phyloP scores from a whole-genome alignment of 2,113 vertebrate species.

The Alosa alosa region DNA sequence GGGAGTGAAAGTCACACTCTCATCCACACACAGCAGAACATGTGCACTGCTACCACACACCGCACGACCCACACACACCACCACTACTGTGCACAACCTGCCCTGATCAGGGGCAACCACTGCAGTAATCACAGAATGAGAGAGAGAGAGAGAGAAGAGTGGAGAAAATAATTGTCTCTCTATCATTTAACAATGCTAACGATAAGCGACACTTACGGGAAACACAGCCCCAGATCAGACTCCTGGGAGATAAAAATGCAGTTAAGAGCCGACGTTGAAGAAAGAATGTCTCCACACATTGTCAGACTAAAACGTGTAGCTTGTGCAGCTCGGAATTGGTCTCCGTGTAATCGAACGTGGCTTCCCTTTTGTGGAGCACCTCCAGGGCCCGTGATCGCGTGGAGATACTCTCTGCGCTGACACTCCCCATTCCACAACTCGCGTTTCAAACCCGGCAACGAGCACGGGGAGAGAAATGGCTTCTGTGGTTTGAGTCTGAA shows the following conservation, averaged over 20 bases:
- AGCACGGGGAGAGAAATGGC: not conserved
- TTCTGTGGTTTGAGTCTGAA: not conserved
- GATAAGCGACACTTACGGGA: not conserved
- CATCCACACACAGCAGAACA: not conserved
- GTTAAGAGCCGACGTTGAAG: not conserved
- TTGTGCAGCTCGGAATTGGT: not conserved
- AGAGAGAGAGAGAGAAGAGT: not conserved
- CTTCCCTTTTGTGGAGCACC: not conserved
- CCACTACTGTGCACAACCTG: not conserved
- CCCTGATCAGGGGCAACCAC: too few species aligned
- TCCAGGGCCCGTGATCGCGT: not conserved
- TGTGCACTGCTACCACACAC: not conserved
- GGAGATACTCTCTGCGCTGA: not conserved
- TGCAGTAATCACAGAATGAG: not conserved
- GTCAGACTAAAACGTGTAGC: not conserved
- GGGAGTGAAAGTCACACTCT: not conserved
- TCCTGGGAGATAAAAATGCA: not conserved
- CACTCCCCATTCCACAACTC: not conserved
- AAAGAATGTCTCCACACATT: not conserved
- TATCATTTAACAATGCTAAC: not conserved
- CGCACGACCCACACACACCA: not conserved
- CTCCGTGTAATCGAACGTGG: slow-evolving; percentile 1
- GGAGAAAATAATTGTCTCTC: not conserved
- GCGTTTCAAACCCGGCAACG: not conserved
- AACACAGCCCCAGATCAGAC: not conserved